phyloP scores from a whole-genome alignment of 1,140 invertebrate species.

The Procambarus clarkii region DNA sequence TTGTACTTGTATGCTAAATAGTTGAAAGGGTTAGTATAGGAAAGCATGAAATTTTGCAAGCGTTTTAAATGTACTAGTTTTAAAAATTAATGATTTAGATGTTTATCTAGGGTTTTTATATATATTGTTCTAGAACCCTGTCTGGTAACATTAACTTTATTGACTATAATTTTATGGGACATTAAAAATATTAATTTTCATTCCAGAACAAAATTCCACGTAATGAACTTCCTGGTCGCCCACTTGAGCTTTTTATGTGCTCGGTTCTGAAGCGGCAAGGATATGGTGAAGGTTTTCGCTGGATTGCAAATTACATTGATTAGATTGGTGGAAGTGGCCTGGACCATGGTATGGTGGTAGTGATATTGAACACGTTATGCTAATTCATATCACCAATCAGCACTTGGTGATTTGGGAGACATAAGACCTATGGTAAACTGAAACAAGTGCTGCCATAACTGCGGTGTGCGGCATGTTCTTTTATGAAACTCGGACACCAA shows the following conservation, averaged over 20 bases:
- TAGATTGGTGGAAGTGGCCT: constrained; percentile 77
- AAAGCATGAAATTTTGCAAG: no score
- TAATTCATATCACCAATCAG: not conserved
- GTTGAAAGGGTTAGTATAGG: not conserved
- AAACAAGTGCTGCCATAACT: constrained; percentile 23
- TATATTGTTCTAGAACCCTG: no score
- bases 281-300: constrained; percentile 99
- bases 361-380: not conserved
- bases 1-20: not conserved
- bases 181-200: not conserved
- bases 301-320: constrained; percentile 98
- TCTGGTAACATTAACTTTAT: no score
- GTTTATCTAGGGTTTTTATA: no score
- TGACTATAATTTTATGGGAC: not conserved
- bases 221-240: constrained; percentile 92
- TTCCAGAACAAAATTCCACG: constrained; percentile 91
- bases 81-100: no score
- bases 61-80: no score
- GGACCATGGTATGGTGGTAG: constrained; percentile 2
- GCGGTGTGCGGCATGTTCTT: not conserved
- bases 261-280: constrained; percentile 99
- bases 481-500: constrained; percentile 15
- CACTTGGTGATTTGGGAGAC: constrained; percentile 28
- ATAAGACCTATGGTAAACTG: not conserved
- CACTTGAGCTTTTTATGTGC: constrained; percentile 99